A percentile compares a stretch with the other conserved stretches of the same genome.
These are phyloP conservation scores for Timema cristinae DNA, from an alignment of 2,888 invertebrate genomes.

Conservation along the genomic window DNA sequence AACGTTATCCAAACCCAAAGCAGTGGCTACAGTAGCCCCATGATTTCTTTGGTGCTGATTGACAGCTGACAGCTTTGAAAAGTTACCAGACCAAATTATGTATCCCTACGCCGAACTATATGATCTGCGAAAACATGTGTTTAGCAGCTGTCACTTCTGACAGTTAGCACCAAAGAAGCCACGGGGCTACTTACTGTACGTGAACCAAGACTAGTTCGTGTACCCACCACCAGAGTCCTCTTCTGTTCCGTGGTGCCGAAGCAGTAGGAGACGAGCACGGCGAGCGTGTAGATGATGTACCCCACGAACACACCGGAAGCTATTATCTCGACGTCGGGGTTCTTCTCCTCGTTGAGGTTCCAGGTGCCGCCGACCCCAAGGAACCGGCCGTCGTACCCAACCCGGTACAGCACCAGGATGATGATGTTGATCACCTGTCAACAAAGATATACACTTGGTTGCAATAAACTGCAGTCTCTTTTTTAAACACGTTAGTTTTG, in stretches of 20 bases:
- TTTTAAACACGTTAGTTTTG: too few relatives aligned
- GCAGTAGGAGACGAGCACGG: constrained; percentile 68
- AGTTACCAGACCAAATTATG: too few relatives aligned
- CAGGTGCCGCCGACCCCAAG: constrained; percentile 85
- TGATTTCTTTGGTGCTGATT: too few relatives aligned
- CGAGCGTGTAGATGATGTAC: constrained; percentile 71
- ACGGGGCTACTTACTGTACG: too few relatives aligned
- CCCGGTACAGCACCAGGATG: constrained; percentile 73
- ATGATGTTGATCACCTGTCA: constrained; percentile 77
- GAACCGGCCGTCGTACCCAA: constrained; percentile 77
- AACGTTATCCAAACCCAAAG: too few relatives aligned
- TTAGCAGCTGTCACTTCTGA: too few relatives aligned
- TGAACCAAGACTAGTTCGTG: neutral
- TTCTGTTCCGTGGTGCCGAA: constrained; percentile 77
- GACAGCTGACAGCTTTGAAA: too few relatives aligned
- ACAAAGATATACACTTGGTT: constrained; percentile 21
- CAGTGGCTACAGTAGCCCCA: too few relatives aligned
- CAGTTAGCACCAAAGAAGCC: too few relatives aligned
- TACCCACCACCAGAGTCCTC: constrained; percentile 54
- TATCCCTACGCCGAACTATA: too few relatives aligned
- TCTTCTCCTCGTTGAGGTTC: constrained; percentile 86
- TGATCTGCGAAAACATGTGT: too few relatives aligned
- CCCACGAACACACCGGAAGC: constrained; percentile 85
- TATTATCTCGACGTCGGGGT: constrained; percentile 81
- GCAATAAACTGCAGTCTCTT: too few relatives aligned